These are phyloP conservation scores for Saccostrea echinata DNA, from an alignment of 1,140 invertebrate species.

Conservation along the genomic window DNA sequence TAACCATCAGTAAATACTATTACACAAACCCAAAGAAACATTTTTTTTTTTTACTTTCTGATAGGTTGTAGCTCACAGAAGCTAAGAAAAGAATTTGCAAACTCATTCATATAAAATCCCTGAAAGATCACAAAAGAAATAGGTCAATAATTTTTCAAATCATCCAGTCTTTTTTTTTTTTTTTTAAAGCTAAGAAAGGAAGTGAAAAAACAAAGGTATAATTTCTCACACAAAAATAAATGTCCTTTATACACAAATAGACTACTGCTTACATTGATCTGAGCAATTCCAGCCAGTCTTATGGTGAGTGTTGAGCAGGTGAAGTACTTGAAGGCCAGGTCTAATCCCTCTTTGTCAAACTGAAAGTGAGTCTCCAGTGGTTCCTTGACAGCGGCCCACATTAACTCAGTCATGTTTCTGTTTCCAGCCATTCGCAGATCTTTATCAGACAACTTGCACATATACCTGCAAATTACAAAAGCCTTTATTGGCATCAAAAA, in stretches of 20 bases:
- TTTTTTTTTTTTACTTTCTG: too few relatives aligned
- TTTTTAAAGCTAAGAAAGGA: too few relatives aligned
- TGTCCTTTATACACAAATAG: background rate
- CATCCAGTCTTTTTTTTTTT: too few relatives aligned
- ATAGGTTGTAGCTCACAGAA: too few relatives aligned
- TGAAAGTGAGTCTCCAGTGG: conserved; percentile 91
- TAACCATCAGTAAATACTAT: too few relatives aligned
- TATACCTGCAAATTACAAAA: conserved; percentile 83
- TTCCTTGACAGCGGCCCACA: conserved; percentile 96
- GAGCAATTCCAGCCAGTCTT: conserved; percentile 93
- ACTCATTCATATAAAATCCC: too few relatives aligned
- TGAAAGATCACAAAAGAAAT: too few relatives aligned
- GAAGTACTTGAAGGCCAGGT: conserved; percentile 96
- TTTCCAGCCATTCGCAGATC: conserved; percentile 92
- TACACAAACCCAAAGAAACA: too few relatives aligned
- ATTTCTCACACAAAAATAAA: background rate
- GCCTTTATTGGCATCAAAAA: too few relatives aligned
- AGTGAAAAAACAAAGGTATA: too few relatives aligned
- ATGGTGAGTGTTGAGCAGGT: conserved; percentile 94
- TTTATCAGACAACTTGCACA: conserved; percentile 95
- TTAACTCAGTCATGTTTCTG: conserved; percentile 96
- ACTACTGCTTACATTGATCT: conserved; percentile 87
- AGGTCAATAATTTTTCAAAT: too few relatives aligned
- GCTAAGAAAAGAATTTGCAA: too few relatives aligned
- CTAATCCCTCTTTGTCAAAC: conserved; percentile 93